phyloP scores from a whole-genome alignment of 2,888 invertebrate species.

The Abscondita cerata region DNA sequence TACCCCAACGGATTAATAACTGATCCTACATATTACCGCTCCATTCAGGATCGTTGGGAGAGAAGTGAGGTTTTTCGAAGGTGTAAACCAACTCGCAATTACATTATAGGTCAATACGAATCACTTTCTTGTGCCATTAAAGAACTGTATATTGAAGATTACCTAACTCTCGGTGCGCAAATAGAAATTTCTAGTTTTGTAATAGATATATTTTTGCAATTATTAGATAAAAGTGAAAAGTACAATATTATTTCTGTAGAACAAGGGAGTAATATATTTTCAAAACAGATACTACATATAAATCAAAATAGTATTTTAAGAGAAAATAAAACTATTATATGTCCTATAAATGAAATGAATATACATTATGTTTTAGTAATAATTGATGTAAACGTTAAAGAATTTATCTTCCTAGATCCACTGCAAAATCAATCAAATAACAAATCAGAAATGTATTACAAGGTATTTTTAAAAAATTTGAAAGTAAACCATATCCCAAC shows the following conservation, averaged over 20 bases:
- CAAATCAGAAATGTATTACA: no score
- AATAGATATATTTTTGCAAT: background rate
- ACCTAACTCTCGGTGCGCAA: background rate
- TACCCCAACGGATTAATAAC: background rate
- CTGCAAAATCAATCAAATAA: no score
- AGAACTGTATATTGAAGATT: slow-evolving; percentile 3
- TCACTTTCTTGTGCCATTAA: background rate
- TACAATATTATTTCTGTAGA: slow-evolving; percentile 2
- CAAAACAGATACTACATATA: no score
- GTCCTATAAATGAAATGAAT: slow-evolving; percentile 3
- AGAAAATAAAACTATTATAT: background rate
- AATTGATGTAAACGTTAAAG: background rate
- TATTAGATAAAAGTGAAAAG: background rate
- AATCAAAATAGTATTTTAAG: no score
- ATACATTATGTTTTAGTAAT: background rate
- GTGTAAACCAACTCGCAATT: background rate
- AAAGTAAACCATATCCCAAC: no score
- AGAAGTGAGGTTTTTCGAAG: background rate
- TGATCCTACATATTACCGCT: background rate
- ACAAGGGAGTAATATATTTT: background rate
- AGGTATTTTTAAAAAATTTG: no score
- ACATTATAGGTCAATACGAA: background rate
- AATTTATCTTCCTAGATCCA: no score
- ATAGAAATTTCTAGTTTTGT: background rate
- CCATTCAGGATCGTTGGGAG: background rate